Base-by-base conservation (phyloP, 2,113 vertebrate genomes). In the Uropsilus gracilis region DNA sequence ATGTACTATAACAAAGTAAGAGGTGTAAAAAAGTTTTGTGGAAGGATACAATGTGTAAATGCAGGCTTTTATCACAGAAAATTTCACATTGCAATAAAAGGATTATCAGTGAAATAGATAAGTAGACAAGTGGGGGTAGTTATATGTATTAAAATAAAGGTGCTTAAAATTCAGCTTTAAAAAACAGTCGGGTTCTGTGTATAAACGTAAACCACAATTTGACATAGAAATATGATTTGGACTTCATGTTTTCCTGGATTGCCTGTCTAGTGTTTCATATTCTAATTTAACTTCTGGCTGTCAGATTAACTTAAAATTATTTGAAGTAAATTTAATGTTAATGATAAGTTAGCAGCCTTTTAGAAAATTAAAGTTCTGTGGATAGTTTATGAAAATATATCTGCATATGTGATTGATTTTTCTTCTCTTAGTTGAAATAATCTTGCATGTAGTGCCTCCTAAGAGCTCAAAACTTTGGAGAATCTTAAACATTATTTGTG, bases 291-390 rank as follows among this genome's bases (percentile, higher is more conserved):
- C 14, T 89, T 91, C 86, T 4, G 55, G n/a, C 44, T 89, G n/a
- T 93, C 48, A 89, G 48, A 48, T 76, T 94, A 90, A 75, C 50
- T 84, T 90, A 68, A 86, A 89, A 50, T 61, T 71, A 66, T 72
- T 82, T 63, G 39, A 66, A 86, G 46, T 86, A 77, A 94, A 94
- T 82, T 87, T 84, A 55, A 50, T 14, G 9, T 85, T 88, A 55
- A 14, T 59, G 28, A 72, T 7, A 63, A 48, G 18, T 78, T 80
- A 86, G 8, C 22, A 73, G 16, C 44, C 22, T 86, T 83, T 83
- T 72, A 26, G 72, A 90, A 84, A 95, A 88, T 63, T 83, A 57
- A 75, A 39, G 18, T 80, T 81, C 46, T 68, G 0, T 84, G 6
- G 78, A 30, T 87, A 84, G 46, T 80, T 84, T 92, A 13, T 77